A percentile compares a stretch with the other conserved stretches of the same genome.
Evolutionary conservation across 1,140 invertebrate species (phyloP).

Genomic region (Anoplolepis gracilipes): DNA sequence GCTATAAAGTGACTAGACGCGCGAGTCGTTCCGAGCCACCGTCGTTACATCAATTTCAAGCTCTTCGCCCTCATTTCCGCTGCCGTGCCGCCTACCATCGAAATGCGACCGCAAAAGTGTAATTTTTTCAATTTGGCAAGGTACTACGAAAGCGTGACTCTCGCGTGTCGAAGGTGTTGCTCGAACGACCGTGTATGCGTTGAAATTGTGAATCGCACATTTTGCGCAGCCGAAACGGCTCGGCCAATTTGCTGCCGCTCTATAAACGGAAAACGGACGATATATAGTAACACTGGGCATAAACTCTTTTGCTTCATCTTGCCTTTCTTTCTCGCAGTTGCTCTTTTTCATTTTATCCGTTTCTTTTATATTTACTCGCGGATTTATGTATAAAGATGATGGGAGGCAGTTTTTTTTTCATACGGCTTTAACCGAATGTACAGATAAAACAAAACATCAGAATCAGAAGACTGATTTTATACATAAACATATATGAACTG

Average conservation of each 20-base stretch:
- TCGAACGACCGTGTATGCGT: not conserved
- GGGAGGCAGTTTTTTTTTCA: not conserved
- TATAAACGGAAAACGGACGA: conserved; percentile 10
- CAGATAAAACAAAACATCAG: not conserved
- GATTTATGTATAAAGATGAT: conserved; percentile 14
- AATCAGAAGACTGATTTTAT: not conserved
- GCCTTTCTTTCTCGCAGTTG: not conserved
- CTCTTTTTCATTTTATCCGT: not conserved
- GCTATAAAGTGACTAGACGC: conserved; percentile 51
- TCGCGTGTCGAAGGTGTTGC: not conserved
- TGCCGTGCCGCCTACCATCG: conserved; percentile 11
- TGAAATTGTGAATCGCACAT: not conserved
- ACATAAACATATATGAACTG: not conserved
- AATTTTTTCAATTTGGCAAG: conserved; percentile 58
- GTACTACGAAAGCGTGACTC: not conserved
- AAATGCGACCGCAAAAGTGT: conserved; percentile 25
- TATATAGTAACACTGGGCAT: conserved; percentile 1
- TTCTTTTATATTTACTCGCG: conserved; percentile 26
- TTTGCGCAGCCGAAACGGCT: conserved; percentile 8
- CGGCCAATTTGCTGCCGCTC: conserved; percentile 40
- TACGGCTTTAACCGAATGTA: not conserved
- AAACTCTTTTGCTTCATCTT: conserved; percentile 18
- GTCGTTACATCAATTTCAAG: conserved; percentile 44
- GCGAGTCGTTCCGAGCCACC: conserved; percentile 34
- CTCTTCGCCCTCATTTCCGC: conserved; percentile 50